phyloP scores from a whole-genome alignment of 2,888 invertebrate genomes.

The Rhaphigaster nebulosa region DNA sequence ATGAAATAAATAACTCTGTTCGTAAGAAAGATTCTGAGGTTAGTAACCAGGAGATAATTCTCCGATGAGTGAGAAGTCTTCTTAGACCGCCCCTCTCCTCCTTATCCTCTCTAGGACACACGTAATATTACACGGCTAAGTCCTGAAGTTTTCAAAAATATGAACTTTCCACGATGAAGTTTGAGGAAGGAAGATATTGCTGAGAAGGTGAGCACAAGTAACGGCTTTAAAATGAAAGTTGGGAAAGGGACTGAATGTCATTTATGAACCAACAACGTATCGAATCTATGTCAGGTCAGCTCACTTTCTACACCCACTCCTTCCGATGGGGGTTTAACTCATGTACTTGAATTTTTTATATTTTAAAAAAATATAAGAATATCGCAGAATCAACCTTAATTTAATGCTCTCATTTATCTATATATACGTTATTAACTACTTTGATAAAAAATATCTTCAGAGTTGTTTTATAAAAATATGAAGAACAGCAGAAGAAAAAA shows the following conservation, averaged over 20 bases:
- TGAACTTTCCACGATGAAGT: not conserved
- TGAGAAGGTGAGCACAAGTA: constrained; percentile 23
- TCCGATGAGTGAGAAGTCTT: too few species aligned
- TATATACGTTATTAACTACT: too few species aligned
- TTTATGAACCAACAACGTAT: not conserved
- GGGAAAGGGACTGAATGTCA: not conserved
- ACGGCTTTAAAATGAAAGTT: constrained; percentile 15
- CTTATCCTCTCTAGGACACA: not conserved
- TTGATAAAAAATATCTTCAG: too few species aligned
- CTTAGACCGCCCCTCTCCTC: not conserved
- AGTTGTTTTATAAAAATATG: too few species aligned
- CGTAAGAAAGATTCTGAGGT: too few species aligned
- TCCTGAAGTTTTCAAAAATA: not conserved
- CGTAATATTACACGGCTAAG: not conserved
- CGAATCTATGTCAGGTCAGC: constrained; percentile 40
- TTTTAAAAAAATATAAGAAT: too few species aligned
- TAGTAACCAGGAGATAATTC: too few species aligned
- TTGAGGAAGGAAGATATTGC: not conserved
- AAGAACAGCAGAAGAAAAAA: too few species aligned
- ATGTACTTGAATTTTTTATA: too few species aligned
- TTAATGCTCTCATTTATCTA: too few species aligned
- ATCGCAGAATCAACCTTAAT: too few species aligned
- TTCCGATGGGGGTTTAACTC: not conserved
- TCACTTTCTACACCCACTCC: constrained; percentile 38
- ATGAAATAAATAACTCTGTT: too few species aligned